These are phyloP conservation scores for Pseudopipra pipra DNA, from an alignment of 2,113 vertebrate genomes.

Conservation along the genomic window DNA sequence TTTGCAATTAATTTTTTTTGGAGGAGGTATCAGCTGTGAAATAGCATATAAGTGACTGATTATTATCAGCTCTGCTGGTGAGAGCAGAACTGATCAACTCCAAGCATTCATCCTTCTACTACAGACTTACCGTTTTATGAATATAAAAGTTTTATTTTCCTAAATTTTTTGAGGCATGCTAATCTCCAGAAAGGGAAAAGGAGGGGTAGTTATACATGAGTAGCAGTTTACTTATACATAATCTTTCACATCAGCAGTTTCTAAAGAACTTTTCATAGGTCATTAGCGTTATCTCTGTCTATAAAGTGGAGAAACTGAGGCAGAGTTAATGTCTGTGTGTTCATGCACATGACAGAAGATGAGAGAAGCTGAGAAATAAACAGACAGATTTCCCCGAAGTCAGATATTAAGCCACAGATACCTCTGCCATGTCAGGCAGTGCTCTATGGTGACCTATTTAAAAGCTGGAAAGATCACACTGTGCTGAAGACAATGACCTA, in stretches of 20 bases:
- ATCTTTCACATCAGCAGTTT: background rate
- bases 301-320: background rate
- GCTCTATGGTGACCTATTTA: background rate
- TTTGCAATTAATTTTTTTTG: slow-evolving; percentile 79
- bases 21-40: slow-evolving; percentile 76
- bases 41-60: slow-evolving; percentile 71
- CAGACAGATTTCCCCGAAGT: background rate
- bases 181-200: background rate
- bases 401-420: background rate
- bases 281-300: background rate
- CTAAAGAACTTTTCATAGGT: background rate
- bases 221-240: background rate
- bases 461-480: background rate
- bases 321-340: background rate
- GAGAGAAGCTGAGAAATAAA: background rate
- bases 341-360: background rate
- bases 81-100: slow-evolving; percentile 37
- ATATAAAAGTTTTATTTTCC: background rate
- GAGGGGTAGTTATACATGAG: background rate
- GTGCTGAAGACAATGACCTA: background rate
- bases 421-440: background rate
- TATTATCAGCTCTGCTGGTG: slow-evolving; percentile 65
- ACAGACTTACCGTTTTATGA: background rate
- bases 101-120: slow-evolving; percentile 29
- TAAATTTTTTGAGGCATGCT: background rate